These are phyloP conservation scores for Metalampra italica DNA, from an alignment of 2,888 invertebrate genomes.

Conservation along the genomic window DNA sequence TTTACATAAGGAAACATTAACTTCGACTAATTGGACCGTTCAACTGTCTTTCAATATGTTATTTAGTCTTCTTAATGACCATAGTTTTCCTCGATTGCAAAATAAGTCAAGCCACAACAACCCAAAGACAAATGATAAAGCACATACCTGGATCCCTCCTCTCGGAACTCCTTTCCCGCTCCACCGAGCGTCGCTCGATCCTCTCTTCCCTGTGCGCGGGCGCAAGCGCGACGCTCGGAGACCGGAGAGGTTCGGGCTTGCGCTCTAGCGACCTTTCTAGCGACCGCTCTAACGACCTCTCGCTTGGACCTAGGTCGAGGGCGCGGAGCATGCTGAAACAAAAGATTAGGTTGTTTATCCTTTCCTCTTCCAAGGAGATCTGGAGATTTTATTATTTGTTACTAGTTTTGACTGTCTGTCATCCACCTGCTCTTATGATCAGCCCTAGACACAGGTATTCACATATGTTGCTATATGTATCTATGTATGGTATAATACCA, in stretches of 20 bases:
- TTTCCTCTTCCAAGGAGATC: not conserved
- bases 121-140: not conserved
- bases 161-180: slow-evolving; percentile 23
- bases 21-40: too few species aligned
- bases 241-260: slow-evolving; percentile 73
- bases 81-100: not conserved
- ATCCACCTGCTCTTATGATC: too few species aligned
- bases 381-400: not conserved
- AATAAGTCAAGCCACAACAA: slow-evolving; percentile 12
- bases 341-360: not conserved
- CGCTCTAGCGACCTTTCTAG: slow-evolving; percentile 36
- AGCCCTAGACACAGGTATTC: not conserved
- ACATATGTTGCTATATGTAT: not conserved
- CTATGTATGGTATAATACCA: too few species aligned
- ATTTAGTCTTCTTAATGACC: not conserved
- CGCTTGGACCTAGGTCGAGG: slow-evolving; percentile 80
- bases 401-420: not conserved
- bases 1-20: not conserved
- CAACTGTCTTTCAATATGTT: too few species aligned
- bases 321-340: slow-evolving; percentile 85
- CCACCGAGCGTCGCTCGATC: slow-evolving; percentile 46
- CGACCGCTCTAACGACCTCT: slow-evolving; percentile 32
- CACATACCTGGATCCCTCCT: slow-evolving; percentile 1
- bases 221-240: slow-evolving; percentile 52
- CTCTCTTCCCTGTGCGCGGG: slow-evolving; percentile 49